Base-by-base conservation (phyloP, 1,140 invertebrate species). In the Pentalonia nigronervosa region DNA sequence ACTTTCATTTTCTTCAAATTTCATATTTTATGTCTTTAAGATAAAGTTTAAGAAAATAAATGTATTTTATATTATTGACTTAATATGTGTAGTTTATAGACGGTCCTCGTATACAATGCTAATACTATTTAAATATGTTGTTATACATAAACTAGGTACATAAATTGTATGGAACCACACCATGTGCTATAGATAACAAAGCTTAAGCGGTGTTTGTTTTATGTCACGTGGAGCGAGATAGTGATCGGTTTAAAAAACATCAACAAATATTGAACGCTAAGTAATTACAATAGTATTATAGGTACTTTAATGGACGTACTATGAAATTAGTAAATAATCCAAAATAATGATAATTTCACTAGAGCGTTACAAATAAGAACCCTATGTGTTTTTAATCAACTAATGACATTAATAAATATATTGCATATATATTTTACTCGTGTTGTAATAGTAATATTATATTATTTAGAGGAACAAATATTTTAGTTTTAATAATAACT, bases 201-300 rank as follows among this genome's bases (percentile, higher is more conserved):
- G 4, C 11, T 67, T 67, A 67, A 67, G 11, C 14, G 60, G 6
- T 67, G 60, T 67, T n/a, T 11, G n/a, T 67, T 67, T 67, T 67
- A 30, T n/a, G 6, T 67, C 14, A 1, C 30, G 6, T 20, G 30
- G 60, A n/a, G 30, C 0, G 0, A 17, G 60, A 67, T 67, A 67
- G 30, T 0, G 30, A 67, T 67, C 60, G 60, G 60, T 7, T 67
- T 67, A 60, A n/a, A 67, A n/a, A 17, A 67, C 11, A 67, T 14
- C 30, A 67, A 67, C 56, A 30, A 67, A 67, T 67, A 67, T 67
- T 67, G 30, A 67, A 67, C 30, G 30, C 60, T 67, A n/a, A 67
- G 60, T 67, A 67, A 67, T 67, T 67, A 67, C 25, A 67, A n/a
- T n/a, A 67, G n/a, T 67, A 67, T n/a, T 67, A 67, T 67, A n/a